phyloP scores from a whole-genome alignment of 64 coral and sea anemone species.

The Trachythela sp. region DNA sequence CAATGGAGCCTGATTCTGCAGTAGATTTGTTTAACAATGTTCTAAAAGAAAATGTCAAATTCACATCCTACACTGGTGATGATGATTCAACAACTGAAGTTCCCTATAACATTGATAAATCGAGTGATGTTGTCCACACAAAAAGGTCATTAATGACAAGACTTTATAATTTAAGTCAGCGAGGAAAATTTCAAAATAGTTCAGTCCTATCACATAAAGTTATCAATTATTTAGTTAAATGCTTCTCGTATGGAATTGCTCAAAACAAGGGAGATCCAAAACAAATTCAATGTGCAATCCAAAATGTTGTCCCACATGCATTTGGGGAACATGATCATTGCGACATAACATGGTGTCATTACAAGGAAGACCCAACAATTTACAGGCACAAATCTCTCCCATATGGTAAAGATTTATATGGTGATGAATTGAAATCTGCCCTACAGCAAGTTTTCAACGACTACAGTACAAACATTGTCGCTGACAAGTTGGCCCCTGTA shows the following conservation, averaged over 20 bases:
- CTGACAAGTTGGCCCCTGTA: background rate
- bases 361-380: background rate
- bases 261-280: slow-evolving; percentile 14
- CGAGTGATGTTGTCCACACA: slow-evolving; percentile 39
- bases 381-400: background rate
- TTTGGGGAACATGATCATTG: background rate
- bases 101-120: slow-evolving; percentile 23
- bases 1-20: too few relatives aligned
- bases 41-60: slow-evolving; percentile 48
- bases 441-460: background rate
- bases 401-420: background rate
- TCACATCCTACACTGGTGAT: slow-evolving; percentile 59
- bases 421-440: background rate
- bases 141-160: slow-evolving; percentile 36
- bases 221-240: background rate
- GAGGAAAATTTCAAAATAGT: slow-evolving; percentile 20
- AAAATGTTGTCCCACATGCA: background rate
- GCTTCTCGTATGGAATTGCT: background rate
- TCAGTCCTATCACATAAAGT: background rate
- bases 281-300: background rate
- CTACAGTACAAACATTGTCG: background rate
- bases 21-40: slow-evolving; percentile 50
- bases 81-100: slow-evolving; percentile 69
- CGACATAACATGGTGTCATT: background rate
- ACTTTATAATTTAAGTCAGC: slow-evolving; percentile 37